Conservation (phyloP, 2,113 vertebrate species). For the Sciurus niger region DNA sequence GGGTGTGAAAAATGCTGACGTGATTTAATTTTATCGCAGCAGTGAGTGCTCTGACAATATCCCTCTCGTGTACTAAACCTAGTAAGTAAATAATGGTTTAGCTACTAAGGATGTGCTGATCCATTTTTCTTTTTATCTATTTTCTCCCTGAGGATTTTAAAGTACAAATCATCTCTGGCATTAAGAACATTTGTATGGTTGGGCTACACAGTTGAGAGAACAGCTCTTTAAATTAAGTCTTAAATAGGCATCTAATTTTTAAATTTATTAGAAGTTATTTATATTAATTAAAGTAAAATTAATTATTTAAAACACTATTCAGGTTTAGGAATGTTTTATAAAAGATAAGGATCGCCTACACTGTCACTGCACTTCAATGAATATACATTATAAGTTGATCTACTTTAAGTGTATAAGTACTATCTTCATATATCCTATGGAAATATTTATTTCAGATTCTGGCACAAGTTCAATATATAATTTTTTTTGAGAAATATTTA, state of each 20-base stretch:
- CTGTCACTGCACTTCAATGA: conserved; percentile 61
- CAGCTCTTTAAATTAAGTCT: conserved; percentile 73
- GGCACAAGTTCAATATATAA: background rate
- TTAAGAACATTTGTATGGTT: conserved; percentile 65
- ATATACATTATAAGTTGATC: conserved; percentile 3
- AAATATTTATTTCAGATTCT: conserved; percentile 57
- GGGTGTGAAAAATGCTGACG: conserved; percentile 73
- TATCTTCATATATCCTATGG: conserved; percentile 61
- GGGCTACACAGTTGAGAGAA: conserved; percentile 44
- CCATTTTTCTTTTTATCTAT: conserved; percentile 75
- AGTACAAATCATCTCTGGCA: conserved; percentile 72
- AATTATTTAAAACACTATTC: conserved; percentile 71
- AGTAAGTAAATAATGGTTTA: conserved; percentile 75
- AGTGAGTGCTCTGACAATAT: conserved; percentile 63
- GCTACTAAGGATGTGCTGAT: conserved; percentile 63
- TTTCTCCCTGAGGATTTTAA: conserved; percentile 74
- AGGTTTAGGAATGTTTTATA: conserved; percentile 32
- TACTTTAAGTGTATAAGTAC: conserved; percentile 11
- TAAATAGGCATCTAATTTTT: conserved; percentile 74
- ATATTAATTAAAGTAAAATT: conserved; percentile 36
- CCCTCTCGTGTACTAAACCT: conserved; percentile 56
- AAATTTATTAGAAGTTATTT: conserved; percentile 68
- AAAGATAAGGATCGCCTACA: background rate
- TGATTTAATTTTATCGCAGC: conserved; percentile 77
- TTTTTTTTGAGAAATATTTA: conserved; percentile 42